Evolutionary conservation across 2,113 vertebrate species (phyloP), one percentile per base, ranked within the genome.

Genomic region (Eulacestoma nigropectus): DNA sequence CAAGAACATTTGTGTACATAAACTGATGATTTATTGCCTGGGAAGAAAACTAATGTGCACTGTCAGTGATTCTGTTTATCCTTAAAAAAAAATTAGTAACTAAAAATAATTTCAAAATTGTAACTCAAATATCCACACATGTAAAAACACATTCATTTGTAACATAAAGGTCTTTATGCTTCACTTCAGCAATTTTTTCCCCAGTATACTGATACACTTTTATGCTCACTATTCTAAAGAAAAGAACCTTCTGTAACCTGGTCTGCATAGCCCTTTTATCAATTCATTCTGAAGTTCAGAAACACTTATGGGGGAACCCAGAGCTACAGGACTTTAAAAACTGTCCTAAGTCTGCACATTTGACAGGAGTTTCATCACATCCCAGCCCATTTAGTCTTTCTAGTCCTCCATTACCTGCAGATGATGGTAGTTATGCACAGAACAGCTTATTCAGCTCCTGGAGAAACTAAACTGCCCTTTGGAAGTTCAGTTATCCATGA

Each of bases 21-120:
- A 95, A 93, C 57, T 68, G 80, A 78, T 93, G 93, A 96, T 94
- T 96, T 92, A 94, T 95, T 96, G 80, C 92, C 92, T 69, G 56
- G n/a, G 84, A 89, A 84, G 90, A 94, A 93, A 93, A 96, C 67
- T 87, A 96, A 96, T 56, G 70, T 57, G 70, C 89, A 82, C 75
- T 93, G 85, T 96, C 92, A 89, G 86, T 84, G 89, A 92, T 76
- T 90, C 70, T 96, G 90, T 94, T 92, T 84, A 92, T n/a, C 70
- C 72, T 83, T 86, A 92, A 92, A 88, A 95, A 95, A 95, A 96
- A 96, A 96, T 74, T 73, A 87, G 78, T 53, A 80, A 30, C 84
- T 85, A 96, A 96, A 93, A 96, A 87, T 94, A 95, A 68, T 53
- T 85, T 56, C 0, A 0, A 78, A 93, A 89, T 57, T 82, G 32